Evolutionary conservation across 2,888 invertebrate genomes (phyloP).

Genomic region (Netelia virgata): DNA sequence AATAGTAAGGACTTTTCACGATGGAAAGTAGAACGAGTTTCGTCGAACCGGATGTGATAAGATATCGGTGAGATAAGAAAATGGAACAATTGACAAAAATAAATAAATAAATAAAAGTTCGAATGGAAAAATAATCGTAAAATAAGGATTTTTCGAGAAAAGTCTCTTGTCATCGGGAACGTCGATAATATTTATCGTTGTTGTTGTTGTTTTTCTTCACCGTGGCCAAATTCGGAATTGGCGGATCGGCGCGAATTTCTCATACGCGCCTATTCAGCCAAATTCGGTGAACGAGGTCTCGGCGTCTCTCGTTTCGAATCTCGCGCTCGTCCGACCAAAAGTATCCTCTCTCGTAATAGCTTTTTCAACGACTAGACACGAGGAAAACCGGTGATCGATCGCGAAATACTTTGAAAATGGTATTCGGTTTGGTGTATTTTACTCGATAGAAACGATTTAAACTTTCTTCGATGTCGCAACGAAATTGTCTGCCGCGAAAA

Average conservation of each 20-base stretch:
- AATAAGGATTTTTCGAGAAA: neutral
- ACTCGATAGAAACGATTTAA: neutral
- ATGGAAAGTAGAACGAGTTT: too few relatives aligned
- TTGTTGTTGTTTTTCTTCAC: slow-evolving; percentile 13
- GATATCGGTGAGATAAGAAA: slow-evolving; percentile 31
- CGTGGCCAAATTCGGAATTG: slow-evolving; percentile 47
- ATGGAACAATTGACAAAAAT: neutral
- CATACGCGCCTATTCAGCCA: slow-evolving; percentile 29
- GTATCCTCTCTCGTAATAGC: slow-evolving; percentile 30
- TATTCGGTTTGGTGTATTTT: neutral
- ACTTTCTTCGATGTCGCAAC: slow-evolving; percentile 43
- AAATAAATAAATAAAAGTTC: neutral
- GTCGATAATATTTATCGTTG: slow-evolving; percentile 19
- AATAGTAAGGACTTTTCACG: too few relatives aligned
- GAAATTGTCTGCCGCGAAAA: slow-evolving; percentile 2
- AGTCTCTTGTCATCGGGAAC: neutral
- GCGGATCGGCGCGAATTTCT: slow-evolving; percentile 32
- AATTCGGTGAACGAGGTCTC: slow-evolving; percentile 53
- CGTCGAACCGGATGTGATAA: slow-evolving; percentile 31
- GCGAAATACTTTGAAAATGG: slow-evolving; percentile 4
- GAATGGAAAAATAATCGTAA: neutral
- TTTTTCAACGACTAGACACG: neutral
- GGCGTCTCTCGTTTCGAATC: slow-evolving; percentile 8
- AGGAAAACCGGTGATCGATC: slow-evolving; percentile 22
- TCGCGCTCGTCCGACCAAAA: slow-evolving; percentile 33